Evolutionary conservation across 2,888 invertebrate genomes (phyloP), one percentile per base, ranked within the genome.

Genomic region (Seladonia tumulorum): DNA sequence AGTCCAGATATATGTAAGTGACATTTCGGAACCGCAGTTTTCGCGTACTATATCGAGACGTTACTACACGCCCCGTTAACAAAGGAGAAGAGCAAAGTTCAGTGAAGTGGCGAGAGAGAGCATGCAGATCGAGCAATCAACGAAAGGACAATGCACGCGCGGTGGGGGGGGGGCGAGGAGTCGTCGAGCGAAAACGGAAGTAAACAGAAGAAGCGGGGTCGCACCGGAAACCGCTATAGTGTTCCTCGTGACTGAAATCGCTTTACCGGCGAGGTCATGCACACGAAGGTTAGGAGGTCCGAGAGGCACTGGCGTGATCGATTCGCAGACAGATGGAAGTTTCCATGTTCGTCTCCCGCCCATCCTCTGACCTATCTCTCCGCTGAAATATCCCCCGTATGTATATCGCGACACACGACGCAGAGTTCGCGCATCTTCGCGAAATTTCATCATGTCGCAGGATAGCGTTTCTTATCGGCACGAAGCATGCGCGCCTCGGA

Each of bases 261-360:
- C 63, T 35, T 85, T 80, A 76, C 2, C 2, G 1, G 74, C 5
- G 87, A 82, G 87, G 87, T 87, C 87, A 85, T 25, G 49, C 72
- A 53, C 66, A 74, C 66, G 75, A 83, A 84, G 89, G 82, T 89
- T 80, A 83, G 60, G 70, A 86, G 85, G 81, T 83, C 78, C 71
- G 66, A 53, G 66, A 68, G 63, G 60, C 72, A 22, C 66, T 49
- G 53, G 72, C 75, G 53, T 47, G 63, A 86, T 85, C 78, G 78
- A 82, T 81, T 53, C 10, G 18, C 66, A 68, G 68, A 63, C 76
- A 80, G 39, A 81, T 87, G 87, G 87, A 90, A 90, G 76, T 85
- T 88, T 87, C 87, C 89, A 87, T 77, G 76, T 76, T 77, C 49
- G 73, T 74, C 49, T 47, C 49, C 16, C 73, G 60, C 29, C 78